Evolutionary conservation across 2,888 invertebrate genomes (phyloP).

Genomic region (Platycheirus rosarum): DNA sequence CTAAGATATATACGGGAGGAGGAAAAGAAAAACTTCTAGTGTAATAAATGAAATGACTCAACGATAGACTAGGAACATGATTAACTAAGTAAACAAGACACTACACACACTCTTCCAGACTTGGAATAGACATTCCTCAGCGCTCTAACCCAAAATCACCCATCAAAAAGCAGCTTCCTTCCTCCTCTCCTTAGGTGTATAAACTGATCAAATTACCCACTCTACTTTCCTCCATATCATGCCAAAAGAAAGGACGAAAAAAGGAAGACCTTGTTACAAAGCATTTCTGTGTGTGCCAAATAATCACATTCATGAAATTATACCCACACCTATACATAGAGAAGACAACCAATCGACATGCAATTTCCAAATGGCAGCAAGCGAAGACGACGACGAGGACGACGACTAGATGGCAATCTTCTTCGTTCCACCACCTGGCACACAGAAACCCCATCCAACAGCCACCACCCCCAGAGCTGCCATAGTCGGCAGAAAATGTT

Average conservation of each 20-base stretch:
- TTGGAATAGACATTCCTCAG: conserved; percentile 21
- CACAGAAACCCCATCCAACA: neutral
- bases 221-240: conserved; percentile 15
- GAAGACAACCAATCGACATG: conserved; percentile 65
- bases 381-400: conserved; percentile 11
- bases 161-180: conserved; percentile 2
- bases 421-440: conserved; percentile 61
- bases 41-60: conserved; percentile 5
- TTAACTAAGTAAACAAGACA: conserved; percentile 29
- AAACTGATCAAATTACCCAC: conserved; percentile 42
- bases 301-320: conserved; percentile 55
- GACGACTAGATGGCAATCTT: conserved; percentile 44
- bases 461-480: neutral
- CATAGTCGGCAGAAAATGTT: conserved; percentile 39
- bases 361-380: conserved; percentile 72
- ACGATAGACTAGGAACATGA: conserved; percentile 15
- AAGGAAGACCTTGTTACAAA: conserved; percentile 58
- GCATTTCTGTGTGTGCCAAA: conserved; percentile 54
- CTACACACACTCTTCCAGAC: conserved; percentile 22
- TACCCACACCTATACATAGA: conserved; percentile 17
- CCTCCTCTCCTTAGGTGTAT: neutral
- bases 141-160: neutral
- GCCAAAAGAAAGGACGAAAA: conserved; percentile 16
- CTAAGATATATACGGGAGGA: too few relatives aligned
- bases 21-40: conserved; percentile 8